These are phyloP conservation scores for Colius striatus DNA, from an alignment of 2,113 vertebrate genomes.

Conservation along the genomic window DNA sequence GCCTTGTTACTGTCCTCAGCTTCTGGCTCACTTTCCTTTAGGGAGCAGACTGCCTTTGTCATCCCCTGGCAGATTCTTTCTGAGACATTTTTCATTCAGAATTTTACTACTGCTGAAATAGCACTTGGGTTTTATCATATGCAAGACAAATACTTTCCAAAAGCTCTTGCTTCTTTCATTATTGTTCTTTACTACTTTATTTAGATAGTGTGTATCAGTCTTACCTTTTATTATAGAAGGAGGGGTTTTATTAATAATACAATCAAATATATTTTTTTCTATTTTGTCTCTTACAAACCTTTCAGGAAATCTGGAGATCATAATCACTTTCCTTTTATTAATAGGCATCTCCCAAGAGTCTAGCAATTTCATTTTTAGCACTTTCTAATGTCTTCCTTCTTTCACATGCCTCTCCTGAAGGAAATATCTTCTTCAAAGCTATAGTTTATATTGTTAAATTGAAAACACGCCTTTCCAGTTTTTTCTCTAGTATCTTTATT, in stretches of 20 bases:
- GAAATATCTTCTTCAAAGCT: background rate
- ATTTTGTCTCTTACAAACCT: background rate
- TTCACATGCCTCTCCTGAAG: background rate
- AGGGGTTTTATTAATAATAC: background rate
- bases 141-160: background rate
- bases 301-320: background rate
- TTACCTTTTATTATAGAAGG: background rate
- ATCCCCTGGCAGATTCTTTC: background rate
- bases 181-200: background rate
- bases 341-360: background rate
- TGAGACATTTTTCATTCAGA: background rate
- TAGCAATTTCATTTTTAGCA: background rate
- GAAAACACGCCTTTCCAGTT: background rate
- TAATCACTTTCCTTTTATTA: background rate
- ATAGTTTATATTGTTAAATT: background rate
- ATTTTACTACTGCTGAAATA: slow-evolving; percentile 9
- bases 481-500: background rate
- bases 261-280: background rate
- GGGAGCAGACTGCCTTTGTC: background rate
- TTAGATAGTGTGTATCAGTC: background rate
- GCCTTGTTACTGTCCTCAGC: background rate
- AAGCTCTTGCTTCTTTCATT: background rate
- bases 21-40: background rate
- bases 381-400: background rate
- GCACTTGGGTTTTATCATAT: background rate